These are phyloP conservation scores for Neomorphus geoffroyi DNA, from an alignment of 2,797 vertebrate genomes.

Conservation along the genomic window DNA sequence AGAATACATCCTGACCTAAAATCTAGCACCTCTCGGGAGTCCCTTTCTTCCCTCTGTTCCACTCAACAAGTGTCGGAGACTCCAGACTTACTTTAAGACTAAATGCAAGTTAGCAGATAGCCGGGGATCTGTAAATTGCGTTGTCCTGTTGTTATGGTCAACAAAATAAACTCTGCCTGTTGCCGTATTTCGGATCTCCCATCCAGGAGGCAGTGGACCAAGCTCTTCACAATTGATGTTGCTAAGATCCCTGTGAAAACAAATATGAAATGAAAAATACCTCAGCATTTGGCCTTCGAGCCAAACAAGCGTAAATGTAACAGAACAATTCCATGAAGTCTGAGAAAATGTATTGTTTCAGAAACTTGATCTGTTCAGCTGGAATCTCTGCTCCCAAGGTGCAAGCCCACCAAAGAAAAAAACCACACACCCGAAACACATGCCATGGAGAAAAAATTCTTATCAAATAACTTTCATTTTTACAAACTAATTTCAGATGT, in stretches of 20 bases:
- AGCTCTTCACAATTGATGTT: slow-evolving; percentile 98
- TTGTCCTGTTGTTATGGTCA: slow-evolving; percentile 97
- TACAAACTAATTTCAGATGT: slow-evolving; percentile 53
- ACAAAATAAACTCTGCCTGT: slow-evolving; percentile 97
- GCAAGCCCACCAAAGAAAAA: slow-evolving; percentile 57
- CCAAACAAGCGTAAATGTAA: slow-evolving; percentile 76
- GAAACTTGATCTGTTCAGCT: slow-evolving; percentile 77
- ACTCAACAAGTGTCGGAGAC: background rate
- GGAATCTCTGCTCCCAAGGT: slow-evolving; percentile 74
- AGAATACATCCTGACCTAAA: background rate
- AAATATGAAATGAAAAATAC: slow-evolving; percentile 79
- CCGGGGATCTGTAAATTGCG: slow-evolving; percentile 95
- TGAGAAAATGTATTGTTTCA: slow-evolving; percentile 77
- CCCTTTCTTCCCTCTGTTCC: background rate
- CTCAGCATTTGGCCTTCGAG: slow-evolving; percentile 70
- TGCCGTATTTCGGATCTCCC: slow-evolving; percentile 96
- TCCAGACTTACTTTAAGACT: slow-evolving; percentile 89
- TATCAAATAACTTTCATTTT: slow-evolving; percentile 60
- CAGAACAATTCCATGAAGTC: slow-evolving; percentile 81
- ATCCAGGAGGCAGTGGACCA: slow-evolving; percentile 94
- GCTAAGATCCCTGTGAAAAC: slow-evolving; percentile 89
- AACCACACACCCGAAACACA: slow-evolving; percentile 61
- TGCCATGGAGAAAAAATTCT: background rate
- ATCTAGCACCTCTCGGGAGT: background rate
- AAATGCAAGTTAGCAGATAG: slow-evolving; percentile 94